phyloP scores from a whole-genome alignment of 1,140 invertebrate species.

The Pseudomyrmex pallidus region DNA sequence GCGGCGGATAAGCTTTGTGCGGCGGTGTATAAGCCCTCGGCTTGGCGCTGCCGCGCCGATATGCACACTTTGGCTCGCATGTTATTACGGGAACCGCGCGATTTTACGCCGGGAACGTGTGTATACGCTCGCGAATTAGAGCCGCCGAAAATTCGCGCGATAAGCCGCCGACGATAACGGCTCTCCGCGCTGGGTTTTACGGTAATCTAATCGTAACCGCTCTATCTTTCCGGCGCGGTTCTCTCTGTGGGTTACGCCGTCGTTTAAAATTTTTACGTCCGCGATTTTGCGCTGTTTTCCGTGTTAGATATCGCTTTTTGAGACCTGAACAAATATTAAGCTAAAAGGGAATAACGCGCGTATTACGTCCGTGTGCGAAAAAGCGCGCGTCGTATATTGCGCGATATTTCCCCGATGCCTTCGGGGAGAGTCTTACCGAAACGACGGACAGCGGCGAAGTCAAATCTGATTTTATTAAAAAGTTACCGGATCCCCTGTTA shows the following conservation, averaged over 20 bases:
- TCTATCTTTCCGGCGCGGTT: slow-evolving; percentile 30
- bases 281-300: slow-evolving; percentile 12
- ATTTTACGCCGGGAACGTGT: slow-evolving; percentile 44
- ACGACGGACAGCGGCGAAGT: neutral
- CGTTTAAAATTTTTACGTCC: slow-evolving; percentile 44
- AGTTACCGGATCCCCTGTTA: neutral
- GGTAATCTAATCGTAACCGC: slow-evolving; percentile 52
- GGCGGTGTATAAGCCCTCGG: slow-evolving; percentile 15
- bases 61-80: slow-evolving; percentile 39
- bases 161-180: slow-evolving; percentile 5
- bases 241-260: neutral
- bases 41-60: slow-evolving; percentile 13
- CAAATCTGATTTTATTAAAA: slow-evolving; percentile 6
- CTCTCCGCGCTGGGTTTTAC: neutral
- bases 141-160: slow-evolving; percentile 40
- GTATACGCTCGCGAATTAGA: slow-evolving; percentile 47
- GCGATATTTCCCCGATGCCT: neutral
- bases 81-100: slow-evolving; percentile 40
- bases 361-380: neutral
- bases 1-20: slow-evolving; percentile 41
- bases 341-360: neutral
- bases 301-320: slow-evolving; percentile 12
- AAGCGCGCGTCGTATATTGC: neutral
- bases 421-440: neutral
- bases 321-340: slow-evolving; percentile 24